phyloP scores from a whole-genome alignment of 2,113 vertebrate species.

The Dolichotis patagonum region DNA sequence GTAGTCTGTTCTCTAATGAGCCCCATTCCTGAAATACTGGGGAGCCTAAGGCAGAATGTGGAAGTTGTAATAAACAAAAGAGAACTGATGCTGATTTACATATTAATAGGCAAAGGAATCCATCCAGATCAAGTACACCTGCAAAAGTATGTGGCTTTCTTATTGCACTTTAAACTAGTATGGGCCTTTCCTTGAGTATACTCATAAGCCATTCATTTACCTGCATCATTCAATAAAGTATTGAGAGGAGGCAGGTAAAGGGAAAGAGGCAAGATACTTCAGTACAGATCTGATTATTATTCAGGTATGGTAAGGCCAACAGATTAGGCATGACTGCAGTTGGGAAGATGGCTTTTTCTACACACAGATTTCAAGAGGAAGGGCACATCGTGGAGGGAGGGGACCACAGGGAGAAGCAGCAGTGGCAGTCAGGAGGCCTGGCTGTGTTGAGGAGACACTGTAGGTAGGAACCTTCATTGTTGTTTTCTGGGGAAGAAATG shows the following conservation, averaged over 20 bases:
- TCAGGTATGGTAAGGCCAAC: neutral
- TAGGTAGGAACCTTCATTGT: neutral
- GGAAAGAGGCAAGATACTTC: neutral
- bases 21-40: neutral
- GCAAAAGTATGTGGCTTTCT: neutral
- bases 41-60: neutral
- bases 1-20: neutral
- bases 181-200: neutral
- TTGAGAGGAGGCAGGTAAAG: neutral
- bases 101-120: conserved; percentile 1
- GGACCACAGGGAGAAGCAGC: fast-evolving
- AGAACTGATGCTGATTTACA: neutral
- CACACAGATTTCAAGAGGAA: neutral
- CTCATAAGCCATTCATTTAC: neutral
- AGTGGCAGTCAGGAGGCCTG: neutral
- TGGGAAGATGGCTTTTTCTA: neutral
- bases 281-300: neutral
- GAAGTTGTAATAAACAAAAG: neutral
- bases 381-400: fast-evolving
- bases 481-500: neutral
- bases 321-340: neutral
- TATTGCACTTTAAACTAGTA: neutral
- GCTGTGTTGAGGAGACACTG: neutral
- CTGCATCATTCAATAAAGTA: neutral
- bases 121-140: neutral